Evolutionary conservation across 2,113 vertebrate genomes (phyloP).

Genomic region (Atractosteus spatula): DNA sequence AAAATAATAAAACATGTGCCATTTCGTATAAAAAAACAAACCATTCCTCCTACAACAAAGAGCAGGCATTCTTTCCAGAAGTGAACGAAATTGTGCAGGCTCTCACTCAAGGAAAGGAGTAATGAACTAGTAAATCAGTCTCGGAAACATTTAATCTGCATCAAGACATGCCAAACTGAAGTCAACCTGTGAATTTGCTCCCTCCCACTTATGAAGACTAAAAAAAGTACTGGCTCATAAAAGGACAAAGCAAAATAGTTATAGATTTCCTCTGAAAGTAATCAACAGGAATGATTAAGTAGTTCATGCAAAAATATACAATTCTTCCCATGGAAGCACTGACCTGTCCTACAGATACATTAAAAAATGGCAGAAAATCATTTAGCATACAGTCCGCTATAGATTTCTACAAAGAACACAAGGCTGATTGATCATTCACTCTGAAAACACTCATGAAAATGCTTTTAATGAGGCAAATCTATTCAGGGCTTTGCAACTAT

Average conservation of each 20-base stretch:
- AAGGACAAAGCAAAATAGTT: constrained; percentile 72
- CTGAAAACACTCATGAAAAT: constrained; percentile 28
- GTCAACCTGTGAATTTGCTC: constrained; percentile 46
- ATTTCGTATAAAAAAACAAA: neutral
- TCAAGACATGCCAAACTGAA: constrained; percentile 47
- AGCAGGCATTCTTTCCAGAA: constrained; percentile 12
- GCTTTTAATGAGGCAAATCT: constrained; percentile 9
- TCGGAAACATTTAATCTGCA: constrained; percentile 60
- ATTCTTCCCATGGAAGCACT: constrained; percentile 62
- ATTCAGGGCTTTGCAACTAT: too few relatives aligned
- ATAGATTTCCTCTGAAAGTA: constrained; percentile 66
- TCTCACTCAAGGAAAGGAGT: constrained; percentile 31
- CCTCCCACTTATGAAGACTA: constrained; percentile 57
- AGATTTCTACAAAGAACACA: constrained; percentile 45
- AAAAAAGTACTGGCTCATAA: constrained; percentile 57
- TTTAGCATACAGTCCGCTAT: constrained; percentile 58
- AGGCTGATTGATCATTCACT: constrained; percentile 53
- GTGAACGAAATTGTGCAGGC: constrained; percentile 28
- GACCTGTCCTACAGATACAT: constrained; percentile 65
- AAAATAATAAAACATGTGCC: neutral
- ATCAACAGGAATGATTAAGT: constrained; percentile 66
- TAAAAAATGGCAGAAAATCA: constrained; percentile 70
- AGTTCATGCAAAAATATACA: constrained; percentile 69
- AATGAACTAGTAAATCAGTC: constrained; percentile 54
- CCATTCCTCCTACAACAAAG: constrained; percentile 18